Percentiles rank a stretch among this genome's conserved stretches.
Conservation (phyloP, 2,888 invertebrate species). For the Diogma glabrata region DNA sequence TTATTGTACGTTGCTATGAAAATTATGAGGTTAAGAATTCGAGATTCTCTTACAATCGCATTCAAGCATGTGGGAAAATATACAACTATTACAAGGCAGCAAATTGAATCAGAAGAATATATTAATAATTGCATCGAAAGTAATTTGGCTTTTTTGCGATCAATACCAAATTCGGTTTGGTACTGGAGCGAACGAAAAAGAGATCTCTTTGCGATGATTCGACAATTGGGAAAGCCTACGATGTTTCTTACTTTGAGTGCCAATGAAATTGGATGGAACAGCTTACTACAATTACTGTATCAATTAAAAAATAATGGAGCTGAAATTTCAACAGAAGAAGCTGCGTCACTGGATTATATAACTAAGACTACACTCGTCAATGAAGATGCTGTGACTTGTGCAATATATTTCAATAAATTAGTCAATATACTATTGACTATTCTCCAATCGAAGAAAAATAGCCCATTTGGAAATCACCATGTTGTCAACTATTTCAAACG, state of each 20-base stretch:
- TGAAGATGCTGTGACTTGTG: conserved; percentile 19
- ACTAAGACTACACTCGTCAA: conserved; percentile 21
- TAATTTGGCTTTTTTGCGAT: too few species aligned
- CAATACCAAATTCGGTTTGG: too few species aligned
- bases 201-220: not conserved
- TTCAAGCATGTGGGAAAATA: conserved; percentile 19
- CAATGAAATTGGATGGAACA: conserved; percentile 26
- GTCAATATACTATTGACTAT: not conserved
- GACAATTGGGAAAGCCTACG: conserved; percentile 24
- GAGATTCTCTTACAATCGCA: too few species aligned
- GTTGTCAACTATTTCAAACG: not conserved
- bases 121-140: conserved; percentile 17
- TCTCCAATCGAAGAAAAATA: not conserved
- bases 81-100: conserved; percentile 18
- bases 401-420: conserved; percentile 1
- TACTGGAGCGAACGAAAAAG: not conserved
- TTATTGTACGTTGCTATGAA: conserved; percentile 22
- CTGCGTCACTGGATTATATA: too few species aligned
- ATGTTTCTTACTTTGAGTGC: conserved; percentile 32
- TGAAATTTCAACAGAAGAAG: too few species aligned
- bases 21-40: conserved; percentile 26
- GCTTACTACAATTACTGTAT: too few species aligned
- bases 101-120: conserved; percentile 18
- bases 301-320: too few species aligned
- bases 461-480: not conserved